Evolutionary conservation across 2,888 invertebrate species (phyloP).

Genomic region (Galerucella pusilla): DNA sequence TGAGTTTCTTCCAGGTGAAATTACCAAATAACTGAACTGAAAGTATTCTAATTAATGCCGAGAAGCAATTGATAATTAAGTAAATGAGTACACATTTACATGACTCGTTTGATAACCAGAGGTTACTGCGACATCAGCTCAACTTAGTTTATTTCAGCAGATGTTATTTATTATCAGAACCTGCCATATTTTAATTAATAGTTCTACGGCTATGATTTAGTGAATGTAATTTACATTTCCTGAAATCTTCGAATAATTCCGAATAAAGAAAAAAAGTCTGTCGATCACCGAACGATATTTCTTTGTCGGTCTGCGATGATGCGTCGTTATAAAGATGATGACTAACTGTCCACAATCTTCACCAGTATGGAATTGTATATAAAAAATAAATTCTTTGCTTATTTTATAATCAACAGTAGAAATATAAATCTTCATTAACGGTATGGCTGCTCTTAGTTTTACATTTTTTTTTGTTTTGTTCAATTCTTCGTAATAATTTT

Average conservation of each 20-base stretch:
- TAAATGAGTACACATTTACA: background rate
- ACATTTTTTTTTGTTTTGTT: background rate
- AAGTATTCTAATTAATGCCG: background rate
- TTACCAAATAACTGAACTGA: background rate
- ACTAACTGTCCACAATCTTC: constrained; percentile 37
- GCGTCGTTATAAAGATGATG: constrained; percentile 31
- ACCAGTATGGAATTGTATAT: constrained; percentile 22
- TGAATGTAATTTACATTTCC: constrained; percentile 47
- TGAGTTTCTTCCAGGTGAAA: background rate
- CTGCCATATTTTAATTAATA: background rate
- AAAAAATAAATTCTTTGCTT: constrained; percentile 29
- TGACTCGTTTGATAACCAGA: background rate
- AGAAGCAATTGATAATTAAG: background rate
- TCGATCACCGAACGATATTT: constrained; percentile 43
- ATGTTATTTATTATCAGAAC: background rate
- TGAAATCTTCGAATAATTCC: constrained; percentile 46
- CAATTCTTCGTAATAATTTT: background rate
- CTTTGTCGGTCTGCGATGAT: constrained; percentile 43
- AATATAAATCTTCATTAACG: background rate
- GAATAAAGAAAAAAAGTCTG: constrained; percentile 37
- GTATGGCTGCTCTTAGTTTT: background rate
- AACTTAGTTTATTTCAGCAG: constrained; percentile 7
- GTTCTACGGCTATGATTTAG: constrained; percentile 15
- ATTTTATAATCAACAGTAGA: background rate
- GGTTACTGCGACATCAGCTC: background rate